These are phyloP conservation scores for Sebastes nivosus DNA, from an alignment of 2,797 vertebrate species.

Conservation along the genomic window DNA sequence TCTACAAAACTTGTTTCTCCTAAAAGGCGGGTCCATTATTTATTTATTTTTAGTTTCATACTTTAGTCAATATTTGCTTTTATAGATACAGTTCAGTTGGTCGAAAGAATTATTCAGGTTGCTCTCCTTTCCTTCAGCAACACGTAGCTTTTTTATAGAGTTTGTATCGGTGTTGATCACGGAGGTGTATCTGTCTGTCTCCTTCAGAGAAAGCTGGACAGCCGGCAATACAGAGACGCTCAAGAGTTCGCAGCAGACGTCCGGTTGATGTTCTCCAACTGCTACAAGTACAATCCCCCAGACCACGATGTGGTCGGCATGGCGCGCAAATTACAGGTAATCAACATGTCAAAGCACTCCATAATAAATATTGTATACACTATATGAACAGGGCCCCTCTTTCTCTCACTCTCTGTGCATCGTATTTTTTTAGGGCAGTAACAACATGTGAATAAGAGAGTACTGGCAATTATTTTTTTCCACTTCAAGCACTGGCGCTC, in stretches of 20 bases:
- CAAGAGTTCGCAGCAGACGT: slow-evolving; percentile 93
- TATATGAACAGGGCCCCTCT: neutral
- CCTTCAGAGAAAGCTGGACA: slow-evolving; percentile 89
- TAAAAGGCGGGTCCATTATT: too few species aligned
- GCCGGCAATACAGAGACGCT: slow-evolving; percentile 88
- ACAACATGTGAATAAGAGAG: too few species aligned
- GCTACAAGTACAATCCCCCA: slow-evolving; percentile 96
- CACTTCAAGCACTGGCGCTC: too few species aligned
- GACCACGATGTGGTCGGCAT: slow-evolving; percentile 94
- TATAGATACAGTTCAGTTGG: neutral
- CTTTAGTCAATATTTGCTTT: neutral
- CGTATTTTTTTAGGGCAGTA: neutral
- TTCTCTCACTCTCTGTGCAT: neutral
- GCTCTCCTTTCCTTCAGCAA: neutral
- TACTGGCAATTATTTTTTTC: too few species aligned
- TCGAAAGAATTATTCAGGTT: neutral
- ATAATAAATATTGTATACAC: neutral
- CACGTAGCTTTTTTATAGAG: neutral
- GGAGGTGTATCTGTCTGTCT: neutral
- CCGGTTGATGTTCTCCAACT: slow-evolving; percentile 96
- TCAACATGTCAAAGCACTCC: neutral
- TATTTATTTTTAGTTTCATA: neutral
- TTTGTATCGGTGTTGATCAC: neutral
- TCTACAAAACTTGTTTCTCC: too few species aligned
- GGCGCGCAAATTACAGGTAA: slow-evolving; percentile 93